Percentiles rank a stretch among this genome's conserved stretches.
Evolutionary conservation across 2,888 invertebrate species (phyloP).

Genomic region (Colletes collaris): DNA sequence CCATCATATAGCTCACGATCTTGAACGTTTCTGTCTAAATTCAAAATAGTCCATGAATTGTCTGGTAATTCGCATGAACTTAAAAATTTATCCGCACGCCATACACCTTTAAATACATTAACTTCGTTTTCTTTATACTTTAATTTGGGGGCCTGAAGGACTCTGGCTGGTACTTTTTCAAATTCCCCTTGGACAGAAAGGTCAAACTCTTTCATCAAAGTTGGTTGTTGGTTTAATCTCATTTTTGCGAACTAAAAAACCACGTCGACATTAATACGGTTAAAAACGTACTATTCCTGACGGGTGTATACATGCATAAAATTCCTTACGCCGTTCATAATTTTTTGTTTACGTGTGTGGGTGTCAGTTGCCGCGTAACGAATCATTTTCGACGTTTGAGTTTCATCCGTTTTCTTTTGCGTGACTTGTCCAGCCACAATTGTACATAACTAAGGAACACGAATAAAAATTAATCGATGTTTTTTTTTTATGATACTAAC

Average conservation of each 20-base stretch:
- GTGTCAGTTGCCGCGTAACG: conserved; percentile 93
- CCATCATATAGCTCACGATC: conserved; percentile 60
- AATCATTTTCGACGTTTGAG: conserved; percentile 95
- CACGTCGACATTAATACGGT: background rate
- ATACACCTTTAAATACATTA: conserved; percentile 82
- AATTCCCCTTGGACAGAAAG: conserved; percentile 90
- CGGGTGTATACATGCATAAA: background rate
- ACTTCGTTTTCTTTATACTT: conserved; percentile 84
- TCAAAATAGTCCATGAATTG: conserved; percentile 84
- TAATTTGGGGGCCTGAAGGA: conserved; percentile 90
- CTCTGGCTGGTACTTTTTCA: conserved; percentile 90
- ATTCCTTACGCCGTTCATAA: conserved; percentile 87
- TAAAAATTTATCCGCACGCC: conserved; percentile 82
- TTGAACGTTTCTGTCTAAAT: conserved; percentile 68
- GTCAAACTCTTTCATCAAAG: conserved; percentile 90
- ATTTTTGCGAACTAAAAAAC: conserved; percentile 73
- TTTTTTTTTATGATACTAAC: background rate
- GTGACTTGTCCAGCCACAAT: conserved; percentile 91
- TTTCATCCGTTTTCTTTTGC: conserved; percentile 91
- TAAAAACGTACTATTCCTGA: background rate
- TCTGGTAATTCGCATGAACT: conserved; percentile 68
- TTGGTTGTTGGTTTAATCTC: conserved; percentile 82
- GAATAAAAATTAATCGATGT: background rate
- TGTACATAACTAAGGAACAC: conserved; percentile 74
- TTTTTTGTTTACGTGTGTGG: conserved; percentile 90